Evolutionary conservation across 2,888 invertebrate species (phyloP).

Genomic region (Ypsolopha sequella): DNA sequence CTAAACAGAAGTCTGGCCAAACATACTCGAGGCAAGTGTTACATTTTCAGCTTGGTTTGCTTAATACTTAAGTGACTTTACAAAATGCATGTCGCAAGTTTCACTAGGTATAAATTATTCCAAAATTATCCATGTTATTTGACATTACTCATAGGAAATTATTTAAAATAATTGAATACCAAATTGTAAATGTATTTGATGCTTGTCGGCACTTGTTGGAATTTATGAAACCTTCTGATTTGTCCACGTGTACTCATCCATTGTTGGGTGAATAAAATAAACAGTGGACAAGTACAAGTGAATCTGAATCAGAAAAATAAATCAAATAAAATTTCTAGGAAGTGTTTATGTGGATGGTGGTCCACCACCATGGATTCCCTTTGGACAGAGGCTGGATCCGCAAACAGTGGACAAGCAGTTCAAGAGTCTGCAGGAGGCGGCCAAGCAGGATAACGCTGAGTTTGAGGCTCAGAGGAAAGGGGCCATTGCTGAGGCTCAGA

Average conservation of each 20-base stretch:
- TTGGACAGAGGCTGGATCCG: conserved; percentile 82
- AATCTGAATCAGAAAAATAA: no score
- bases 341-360: conserved; percentile 77
- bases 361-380: conserved; percentile 93
- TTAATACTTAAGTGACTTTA: background rate
- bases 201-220: no score
- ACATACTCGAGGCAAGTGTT: conserved; percentile 65
- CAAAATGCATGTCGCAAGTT: background rate
- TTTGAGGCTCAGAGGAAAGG: conserved; percentile 92
- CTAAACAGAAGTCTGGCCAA: conserved; percentile 75
- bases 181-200: no score
- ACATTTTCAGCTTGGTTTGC: conserved; percentile 5
- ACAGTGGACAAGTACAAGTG: no score
- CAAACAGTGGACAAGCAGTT: conserved; percentile 75
- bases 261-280: no score
- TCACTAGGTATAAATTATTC: background rate
- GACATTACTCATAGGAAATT: background rate
- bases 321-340: conserved; percentile 45
- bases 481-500: conserved; percentile 89
- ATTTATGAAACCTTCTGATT: no score
- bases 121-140: no score
- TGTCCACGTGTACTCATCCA: no score
- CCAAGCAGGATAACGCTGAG: conserved; percentile 81
- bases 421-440: conserved; percentile 74
- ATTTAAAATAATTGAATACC: background rate